Evolutionary conservation across 2,888 invertebrate genomes (phyloP), one percentile per base, ranked within the genome.

Genomic region (Maniola hyperantus): DNA sequence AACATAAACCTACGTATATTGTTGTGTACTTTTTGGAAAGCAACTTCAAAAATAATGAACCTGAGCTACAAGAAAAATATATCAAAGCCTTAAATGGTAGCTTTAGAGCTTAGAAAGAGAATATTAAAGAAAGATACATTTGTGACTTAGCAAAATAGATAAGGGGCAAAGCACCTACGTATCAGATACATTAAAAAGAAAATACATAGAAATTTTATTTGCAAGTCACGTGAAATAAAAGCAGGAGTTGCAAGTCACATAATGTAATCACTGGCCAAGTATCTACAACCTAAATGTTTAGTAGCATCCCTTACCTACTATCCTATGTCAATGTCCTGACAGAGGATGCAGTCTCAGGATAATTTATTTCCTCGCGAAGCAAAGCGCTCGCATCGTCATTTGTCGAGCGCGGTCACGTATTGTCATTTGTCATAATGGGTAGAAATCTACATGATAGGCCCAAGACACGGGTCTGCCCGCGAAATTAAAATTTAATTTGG

Each of bases 151-250:
- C 4, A 51, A 51, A 48, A 15, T 26, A 26, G 26, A 20, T 51
- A 51, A 11, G 4, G 13, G 11, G 11, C 26, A 6, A 51, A 6
- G 11, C 15, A 11, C 50, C 20, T 6, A 15, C 15, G 48, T 18
- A 48, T 6, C 44, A 44, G 44, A 44, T n/a, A 44, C 39, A 39
- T 10, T 39, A 46, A 7, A 15, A 46, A 15, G 15, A 46, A 46
- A 15, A 46, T 15, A 46, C 7, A 15, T 1, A 46, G 46, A 50
- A 50, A 20, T 50, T 20, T 50, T 50, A 50, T 50, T 50, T 20
- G 50, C 50, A 50, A 26, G 50, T 51, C 50, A 26, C 50, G 7
- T 51, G 10, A 26, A 51, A 51, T 51, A 51, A 51, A 51, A 20
- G 48, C 26, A 13, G 6, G 13, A 51, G 46, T 13, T 51, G 26